phyloP scores from a whole-genome alignment of 2,888 invertebrate genomes.

The Hydriomena furcata region DNA sequence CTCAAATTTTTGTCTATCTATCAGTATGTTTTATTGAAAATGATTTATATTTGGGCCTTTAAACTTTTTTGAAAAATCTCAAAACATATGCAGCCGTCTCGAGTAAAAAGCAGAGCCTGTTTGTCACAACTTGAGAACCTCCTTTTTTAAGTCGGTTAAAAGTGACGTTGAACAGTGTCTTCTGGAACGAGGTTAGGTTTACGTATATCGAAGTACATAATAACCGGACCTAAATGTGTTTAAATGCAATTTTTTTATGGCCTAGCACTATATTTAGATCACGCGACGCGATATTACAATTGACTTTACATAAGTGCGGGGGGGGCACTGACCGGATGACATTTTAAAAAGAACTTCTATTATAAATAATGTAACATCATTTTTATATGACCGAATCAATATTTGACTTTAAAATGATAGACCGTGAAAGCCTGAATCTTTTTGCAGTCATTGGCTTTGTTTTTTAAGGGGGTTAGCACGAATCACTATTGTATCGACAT shows the following conservation, averaged over 20 bases:
- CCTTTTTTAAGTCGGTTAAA: no score
- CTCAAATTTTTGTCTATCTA: no score
- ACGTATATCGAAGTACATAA: constrained; percentile 48
- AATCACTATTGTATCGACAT: no score
- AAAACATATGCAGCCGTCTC: no score
- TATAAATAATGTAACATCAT: constrained; percentile 9
- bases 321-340: constrained; percentile 7
- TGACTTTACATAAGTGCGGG: constrained; percentile 25
- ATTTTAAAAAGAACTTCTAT: neutral
- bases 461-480: no score
- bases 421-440: no score
- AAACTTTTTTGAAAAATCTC: no score
- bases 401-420: neutral
- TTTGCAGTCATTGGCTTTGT: no score
- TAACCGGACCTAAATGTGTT: constrained; percentile 40
- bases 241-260: constrained; percentile 50
- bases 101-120: no score
- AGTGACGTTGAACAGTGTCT: neutral
- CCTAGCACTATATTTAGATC: constrained; percentile 19
- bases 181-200: constrained; percentile 32
- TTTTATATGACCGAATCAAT: neutral
- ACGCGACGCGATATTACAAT: constrained; percentile 21
- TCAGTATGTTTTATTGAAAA: no score
- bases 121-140: no score
- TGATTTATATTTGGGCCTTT: no score